Evolutionary conservation across 2,113 vertebrate genomes (phyloP).

Genomic region (Neolamprologus modestus): DNA sequence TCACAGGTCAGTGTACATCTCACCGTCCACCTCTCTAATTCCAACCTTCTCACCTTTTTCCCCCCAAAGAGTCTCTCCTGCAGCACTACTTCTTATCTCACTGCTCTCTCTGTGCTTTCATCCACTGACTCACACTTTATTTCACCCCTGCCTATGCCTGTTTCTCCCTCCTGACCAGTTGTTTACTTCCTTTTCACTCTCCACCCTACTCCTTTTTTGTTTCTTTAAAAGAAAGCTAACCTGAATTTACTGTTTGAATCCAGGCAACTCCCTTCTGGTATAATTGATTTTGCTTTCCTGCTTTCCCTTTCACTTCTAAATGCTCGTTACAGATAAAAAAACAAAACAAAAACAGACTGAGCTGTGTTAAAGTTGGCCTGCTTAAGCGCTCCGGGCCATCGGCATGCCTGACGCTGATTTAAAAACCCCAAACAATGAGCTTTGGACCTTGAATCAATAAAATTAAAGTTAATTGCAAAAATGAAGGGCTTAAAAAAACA

Average conservation of each 20-base stretch:
- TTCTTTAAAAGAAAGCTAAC: not conserved
- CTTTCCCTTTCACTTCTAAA: not conserved
- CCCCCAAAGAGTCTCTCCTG: not conserved
- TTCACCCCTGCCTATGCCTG: not conserved
- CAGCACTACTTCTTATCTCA: not conserved
- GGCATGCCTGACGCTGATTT: not conserved
- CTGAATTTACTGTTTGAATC: not conserved
- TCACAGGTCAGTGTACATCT: conserved; percentile 90
- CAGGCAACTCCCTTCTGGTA: not conserved
- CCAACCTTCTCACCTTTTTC: not conserved
- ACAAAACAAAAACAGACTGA: not conserved
- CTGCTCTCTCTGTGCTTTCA: not conserved
- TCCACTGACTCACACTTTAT: not conserved
- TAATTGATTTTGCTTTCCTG: conserved; percentile 6
- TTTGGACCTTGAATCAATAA: not conserved
- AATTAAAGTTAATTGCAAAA: not conserved
- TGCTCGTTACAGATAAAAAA: not conserved
- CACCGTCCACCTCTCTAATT: conserved; percentile 48
- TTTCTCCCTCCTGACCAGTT: not conserved
- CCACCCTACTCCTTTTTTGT: not conserved
- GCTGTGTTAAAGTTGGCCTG: not conserved
- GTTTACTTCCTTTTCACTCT: not conserved
- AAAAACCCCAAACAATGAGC: not conserved
- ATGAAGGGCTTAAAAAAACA: not conserved
- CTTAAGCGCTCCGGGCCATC: not conserved